These are phyloP conservation scores for Phalangium opilio DNA, from an alignment of 2,888 invertebrate species.

Conservation along the genomic window DNA sequence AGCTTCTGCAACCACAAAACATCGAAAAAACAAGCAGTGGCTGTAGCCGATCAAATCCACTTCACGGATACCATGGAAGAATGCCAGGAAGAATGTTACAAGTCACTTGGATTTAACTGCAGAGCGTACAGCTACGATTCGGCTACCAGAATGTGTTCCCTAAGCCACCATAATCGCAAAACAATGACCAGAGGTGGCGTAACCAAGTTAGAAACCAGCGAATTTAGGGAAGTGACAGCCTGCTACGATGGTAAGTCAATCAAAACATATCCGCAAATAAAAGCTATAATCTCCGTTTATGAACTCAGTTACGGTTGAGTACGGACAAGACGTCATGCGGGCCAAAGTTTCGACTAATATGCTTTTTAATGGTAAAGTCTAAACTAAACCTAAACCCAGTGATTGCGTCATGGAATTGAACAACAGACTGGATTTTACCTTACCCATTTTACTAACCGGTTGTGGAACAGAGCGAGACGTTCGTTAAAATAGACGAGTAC, in stretches of 20 bases:
- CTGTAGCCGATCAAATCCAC: conserved; percentile 23
- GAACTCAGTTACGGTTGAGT: conserved; percentile 19
- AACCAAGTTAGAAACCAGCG: conserved; percentile 5
- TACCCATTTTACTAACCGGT: conserved; percentile 17
- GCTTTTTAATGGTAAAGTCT: conserved; percentile 21
- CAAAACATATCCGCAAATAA: too few species aligned
- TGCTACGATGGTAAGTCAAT: conserved; percentile 16
- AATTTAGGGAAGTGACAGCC: conserved; percentile 17
- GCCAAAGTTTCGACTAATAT: conserved; percentile 16
- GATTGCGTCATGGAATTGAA: conserved; percentile 17
- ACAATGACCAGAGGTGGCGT: conserved; percentile 4
- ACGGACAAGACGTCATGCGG: conserved; percentile 15
- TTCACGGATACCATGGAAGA: conserved; percentile 25
- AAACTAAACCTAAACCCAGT: conserved; percentile 16
- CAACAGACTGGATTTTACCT: conserved; percentile 16
- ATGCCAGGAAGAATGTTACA: conserved; percentile 28
- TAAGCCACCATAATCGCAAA: conserved; percentile 31
- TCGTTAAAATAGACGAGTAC: conserved; percentile 1
- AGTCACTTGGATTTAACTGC: conserved; percentile 28
- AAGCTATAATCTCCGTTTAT: neutral
- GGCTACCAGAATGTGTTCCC: conserved; percentile 25
- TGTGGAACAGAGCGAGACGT: conserved; percentile 20
- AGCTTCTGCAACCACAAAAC: conserved; percentile 17
- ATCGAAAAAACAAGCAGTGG: conserved; percentile 6
- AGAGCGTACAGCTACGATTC: conserved; percentile 23